Evolutionary conservation across 2,113 vertebrate species (phyloP), one percentile per base, ranked within the genome.

Genomic region (Oncorhynchus nerka): DNA sequence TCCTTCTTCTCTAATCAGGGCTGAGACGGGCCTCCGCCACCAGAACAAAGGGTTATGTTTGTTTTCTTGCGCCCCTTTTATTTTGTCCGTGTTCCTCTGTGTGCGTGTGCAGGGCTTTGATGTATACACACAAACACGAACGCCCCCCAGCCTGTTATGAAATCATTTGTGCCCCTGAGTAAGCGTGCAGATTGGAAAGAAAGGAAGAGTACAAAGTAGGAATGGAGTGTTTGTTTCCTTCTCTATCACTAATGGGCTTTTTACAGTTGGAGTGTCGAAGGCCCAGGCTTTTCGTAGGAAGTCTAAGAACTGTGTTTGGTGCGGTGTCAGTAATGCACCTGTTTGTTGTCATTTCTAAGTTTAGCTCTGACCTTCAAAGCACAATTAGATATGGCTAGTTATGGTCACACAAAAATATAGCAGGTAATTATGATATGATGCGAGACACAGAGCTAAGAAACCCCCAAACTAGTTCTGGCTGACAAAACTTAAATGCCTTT

Each of bases 31-130:
- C 67, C 2, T 79, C 76, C 77, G 75, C 68, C 59, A 71, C 73
- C 55, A 66, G 86, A 92, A 91, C 89, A 92, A 93, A 93, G 86
- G 76, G 70, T 39, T 65, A 15, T 91, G 89, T 93, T 93, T 92
- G 88, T 92, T 92, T 86, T 90, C 73, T 77, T 72, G 78, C 76
- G 1, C 74, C 71, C 84, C 61, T 85, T 91, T 89, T 88, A 88
- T 86, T 89, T 85, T 75, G 84, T 88, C 80, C 85, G 68, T 82
- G 84, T 90, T 89, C 85, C 81, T 83, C 70, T 30, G 19, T 74
- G 85, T 85, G 85, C 73, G 75, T 75, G 87, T 74, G 78, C 73
- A 11, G 80, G 74, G 19, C 87, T 92, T 93, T 93, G 92, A 93
- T 89, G 88, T 91, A 1, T 77, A 76, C 76, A 71, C 88, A 74